Evolutionary conservation across 2,797 vertebrate species (phyloP).

Genomic region (Staurois parvus): DNA sequence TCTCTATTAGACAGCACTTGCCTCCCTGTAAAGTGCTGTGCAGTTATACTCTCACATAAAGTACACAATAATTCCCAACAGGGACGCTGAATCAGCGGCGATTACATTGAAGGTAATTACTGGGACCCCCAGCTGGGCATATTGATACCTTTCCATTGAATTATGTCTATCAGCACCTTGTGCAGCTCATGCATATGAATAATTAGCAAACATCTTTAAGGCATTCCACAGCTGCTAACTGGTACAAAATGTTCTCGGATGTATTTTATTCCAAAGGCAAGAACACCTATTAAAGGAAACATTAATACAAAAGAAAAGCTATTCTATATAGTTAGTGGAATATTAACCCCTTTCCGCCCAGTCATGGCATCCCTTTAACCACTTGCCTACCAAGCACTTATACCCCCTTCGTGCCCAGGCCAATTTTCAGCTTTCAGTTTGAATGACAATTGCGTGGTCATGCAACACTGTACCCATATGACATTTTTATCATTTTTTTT

Average conservation of each 20-base stretch:
- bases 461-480: too few species aligned
- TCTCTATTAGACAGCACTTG: background rate
- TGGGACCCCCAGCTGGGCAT: constrained; percentile 23
- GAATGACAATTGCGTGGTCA: too few species aligned
- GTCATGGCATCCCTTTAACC: too few species aligned
- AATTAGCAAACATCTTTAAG: background rate
- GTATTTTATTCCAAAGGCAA: background rate
- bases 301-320: too few species aligned
- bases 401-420: too few species aligned
- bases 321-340: too few species aligned
- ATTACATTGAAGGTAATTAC: constrained; percentile 2
- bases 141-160: background rate
- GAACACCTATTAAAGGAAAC: too few species aligned
- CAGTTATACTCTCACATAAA: background rate
- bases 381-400: too few species aligned
- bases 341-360: too few species aligned
- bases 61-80: background rate
- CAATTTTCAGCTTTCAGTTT: too few species aligned
- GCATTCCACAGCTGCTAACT: background rate
- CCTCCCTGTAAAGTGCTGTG: background rate
- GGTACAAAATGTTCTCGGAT: background rate
- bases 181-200: too few species aligned
- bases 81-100: background rate
- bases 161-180: background rate
- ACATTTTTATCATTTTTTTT: too few species aligned